Base-by-base conservation (phyloP, 2,113 vertebrate species). In the Panthera tigris region DNA sequence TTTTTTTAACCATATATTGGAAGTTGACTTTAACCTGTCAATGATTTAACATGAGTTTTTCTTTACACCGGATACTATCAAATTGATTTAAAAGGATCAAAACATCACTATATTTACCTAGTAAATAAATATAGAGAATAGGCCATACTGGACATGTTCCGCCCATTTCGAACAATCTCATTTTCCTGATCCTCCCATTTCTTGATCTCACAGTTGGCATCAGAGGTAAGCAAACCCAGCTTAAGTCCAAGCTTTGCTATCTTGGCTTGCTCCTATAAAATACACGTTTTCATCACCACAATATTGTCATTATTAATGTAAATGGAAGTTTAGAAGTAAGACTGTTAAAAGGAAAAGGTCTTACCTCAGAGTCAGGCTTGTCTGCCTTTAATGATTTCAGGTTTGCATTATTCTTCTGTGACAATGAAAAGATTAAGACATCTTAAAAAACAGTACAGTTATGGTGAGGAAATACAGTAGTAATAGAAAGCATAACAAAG, bases 51-150 rank as follows among this genome's bases (percentile, higher is more conserved):
- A 83, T 61, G 55, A 96, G 41, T 45, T 96, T 88, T 89, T 88
- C 81, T 96, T 91, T 36, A 66, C 10, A 83, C 6, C 19, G 78
- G 45, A 52, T 92, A 97, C 39, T 79, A 52, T 65, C 12, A 84
- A 31, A 80, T 16, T 91, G n/a, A 91, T 85, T 89, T 84, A 7
- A 86, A 89, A 91, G 65, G 31, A 87, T 69, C 39, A 63, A 66
- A 84, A 41, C 45, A 25, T 39, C 25, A 78, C 6, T 55, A n/a
- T 79, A 89, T 90, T 98, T 99, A 99, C 99, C 99, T 99, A 98
- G 99, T 99, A 98, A 99, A 99, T 97, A 99, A 99, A 98, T 99
- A 99, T 97, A 99, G 99, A 95, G 99, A 99, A 98, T 99, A 99
- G 21, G 99, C 99, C 99, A 99, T 99, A 86, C 99, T 99, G 98